Conservation (phyloP, 37 sponge, comb jelly and placozoan genomes). For the Hexactinellida sp. region DNA sequence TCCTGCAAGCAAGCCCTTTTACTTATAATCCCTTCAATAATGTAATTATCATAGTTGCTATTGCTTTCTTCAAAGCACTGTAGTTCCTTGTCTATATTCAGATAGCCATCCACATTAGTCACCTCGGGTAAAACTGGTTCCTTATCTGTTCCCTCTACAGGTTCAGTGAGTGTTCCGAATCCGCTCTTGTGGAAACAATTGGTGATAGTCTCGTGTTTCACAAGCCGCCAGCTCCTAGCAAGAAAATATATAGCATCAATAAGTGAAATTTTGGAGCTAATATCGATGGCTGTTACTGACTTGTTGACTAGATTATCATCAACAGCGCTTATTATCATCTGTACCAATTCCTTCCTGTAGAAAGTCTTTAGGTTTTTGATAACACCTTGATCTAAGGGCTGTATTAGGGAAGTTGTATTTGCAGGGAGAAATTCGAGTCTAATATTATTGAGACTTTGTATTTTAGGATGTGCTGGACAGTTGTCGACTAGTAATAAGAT, state of each 20-base stretch:
- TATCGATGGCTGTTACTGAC: constrained; percentile 2
- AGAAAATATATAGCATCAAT: background rate
- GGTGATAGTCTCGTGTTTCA: background rate
- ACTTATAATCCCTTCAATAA: constrained; percentile 10
- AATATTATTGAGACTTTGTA: constrained; percentile 8
- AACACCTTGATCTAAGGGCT: constrained; percentile 24
- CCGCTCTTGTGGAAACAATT: constrained; percentile 9
- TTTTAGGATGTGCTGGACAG: constrained; percentile 22
- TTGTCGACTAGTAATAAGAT: constrained; percentile 18
- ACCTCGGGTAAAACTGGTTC: background rate
- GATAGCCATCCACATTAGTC: background rate
- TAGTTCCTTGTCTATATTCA: background rate
- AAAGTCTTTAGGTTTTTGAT: constrained; percentile 14
- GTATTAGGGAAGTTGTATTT: background rate
- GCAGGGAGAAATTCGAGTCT: constrained; percentile 1
- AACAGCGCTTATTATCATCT: constrained; percentile 2
- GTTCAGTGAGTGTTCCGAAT: background rate
- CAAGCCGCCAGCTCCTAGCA: background rate
- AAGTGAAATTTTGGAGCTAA: constrained; percentile 12
- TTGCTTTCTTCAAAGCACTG: background rate
- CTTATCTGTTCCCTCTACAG: background rate
- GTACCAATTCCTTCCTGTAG: constrained; percentile 21
- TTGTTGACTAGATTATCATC: background rate
- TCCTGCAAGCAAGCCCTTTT: background rate
- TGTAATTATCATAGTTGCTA: background rate